Conservation (phyloP, 2,113 vertebrate species). For the Tamias sibiricus region DNA sequence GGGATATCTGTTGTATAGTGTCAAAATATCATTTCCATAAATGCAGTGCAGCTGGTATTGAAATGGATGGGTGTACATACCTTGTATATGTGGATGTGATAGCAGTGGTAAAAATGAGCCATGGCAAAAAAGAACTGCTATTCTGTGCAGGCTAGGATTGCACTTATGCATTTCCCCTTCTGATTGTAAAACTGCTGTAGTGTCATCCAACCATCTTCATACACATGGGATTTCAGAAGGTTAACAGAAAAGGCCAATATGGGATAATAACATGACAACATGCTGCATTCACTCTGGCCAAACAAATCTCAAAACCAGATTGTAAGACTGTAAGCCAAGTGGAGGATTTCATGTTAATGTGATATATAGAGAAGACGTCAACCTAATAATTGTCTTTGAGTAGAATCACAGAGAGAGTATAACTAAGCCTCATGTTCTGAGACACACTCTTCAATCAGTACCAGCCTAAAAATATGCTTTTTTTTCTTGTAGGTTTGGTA, state of each 20-base stretch:
- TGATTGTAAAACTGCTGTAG: background rate
- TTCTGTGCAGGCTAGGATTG: background rate
- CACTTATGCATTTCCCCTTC: background rate
- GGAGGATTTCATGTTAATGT: background rate
- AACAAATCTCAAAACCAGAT: background rate
- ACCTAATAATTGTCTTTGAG: background rate
- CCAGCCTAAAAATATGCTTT: background rate
- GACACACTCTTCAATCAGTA: background rate
- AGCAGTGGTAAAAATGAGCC: background rate
- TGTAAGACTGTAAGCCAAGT: background rate
- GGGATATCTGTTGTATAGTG: background rate
- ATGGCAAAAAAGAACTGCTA: background rate
- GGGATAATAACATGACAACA: background rate
- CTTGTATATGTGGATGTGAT: background rate
- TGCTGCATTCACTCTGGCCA: background rate
- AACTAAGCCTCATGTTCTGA: background rate
- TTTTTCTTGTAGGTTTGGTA: background rate
- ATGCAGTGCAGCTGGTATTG: background rate
- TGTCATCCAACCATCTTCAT: background rate
- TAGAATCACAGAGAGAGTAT: background rate
- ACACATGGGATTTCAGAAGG: background rate
- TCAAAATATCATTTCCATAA: background rate
- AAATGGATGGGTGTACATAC: background rate
- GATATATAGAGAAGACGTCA: background rate
- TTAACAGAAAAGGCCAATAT: background rate